phyloP scores from a whole-genome alignment of 2,797 vertebrate species.

The Nyctibius grandis region DNA sequence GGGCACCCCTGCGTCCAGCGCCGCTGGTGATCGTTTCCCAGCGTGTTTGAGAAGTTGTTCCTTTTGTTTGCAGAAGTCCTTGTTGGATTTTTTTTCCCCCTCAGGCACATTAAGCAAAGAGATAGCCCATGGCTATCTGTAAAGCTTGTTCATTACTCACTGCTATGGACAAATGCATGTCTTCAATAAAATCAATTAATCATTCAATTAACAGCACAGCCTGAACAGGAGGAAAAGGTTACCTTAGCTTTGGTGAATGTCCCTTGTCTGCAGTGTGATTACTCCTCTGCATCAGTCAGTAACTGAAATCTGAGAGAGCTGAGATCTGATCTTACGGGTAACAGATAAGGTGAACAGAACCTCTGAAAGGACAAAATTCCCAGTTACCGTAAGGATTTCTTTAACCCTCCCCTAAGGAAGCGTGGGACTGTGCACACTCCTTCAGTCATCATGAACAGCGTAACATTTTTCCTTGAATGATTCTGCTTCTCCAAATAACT shows the following conservation, averaged over 20 bases:
- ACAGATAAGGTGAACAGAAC: neutral
- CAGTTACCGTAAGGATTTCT: neutral
- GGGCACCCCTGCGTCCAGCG: neutral
- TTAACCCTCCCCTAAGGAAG: neutral
- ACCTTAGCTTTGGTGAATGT: neutral
- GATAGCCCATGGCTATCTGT: neutral
- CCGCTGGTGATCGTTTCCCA: neutral
- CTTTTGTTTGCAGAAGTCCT: neutral
- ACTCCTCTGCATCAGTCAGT: conserved; percentile 6
- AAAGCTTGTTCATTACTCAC: neutral
- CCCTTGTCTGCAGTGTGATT: conserved; percentile 22
- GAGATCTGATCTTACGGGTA: neutral
- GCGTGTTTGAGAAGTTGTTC: neutral
- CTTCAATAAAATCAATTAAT: conserved; percentile 1
- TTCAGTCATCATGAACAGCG: neutral
- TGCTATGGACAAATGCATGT: neutral
- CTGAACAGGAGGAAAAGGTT: neutral
- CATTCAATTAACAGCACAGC: conserved; percentile 10
- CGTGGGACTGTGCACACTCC: neutral
- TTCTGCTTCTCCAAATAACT: neutral
- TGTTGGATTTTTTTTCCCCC: neutral
- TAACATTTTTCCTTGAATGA: neutral
- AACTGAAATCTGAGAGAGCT: conserved; percentile 7
- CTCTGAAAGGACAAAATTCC: neutral
- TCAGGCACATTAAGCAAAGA: neutral